Evolutionary conservation across 2,113 vertebrate species (phyloP), one percentile per base, ranked within the genome.

Genomic region (Saguinus midas): DNA sequence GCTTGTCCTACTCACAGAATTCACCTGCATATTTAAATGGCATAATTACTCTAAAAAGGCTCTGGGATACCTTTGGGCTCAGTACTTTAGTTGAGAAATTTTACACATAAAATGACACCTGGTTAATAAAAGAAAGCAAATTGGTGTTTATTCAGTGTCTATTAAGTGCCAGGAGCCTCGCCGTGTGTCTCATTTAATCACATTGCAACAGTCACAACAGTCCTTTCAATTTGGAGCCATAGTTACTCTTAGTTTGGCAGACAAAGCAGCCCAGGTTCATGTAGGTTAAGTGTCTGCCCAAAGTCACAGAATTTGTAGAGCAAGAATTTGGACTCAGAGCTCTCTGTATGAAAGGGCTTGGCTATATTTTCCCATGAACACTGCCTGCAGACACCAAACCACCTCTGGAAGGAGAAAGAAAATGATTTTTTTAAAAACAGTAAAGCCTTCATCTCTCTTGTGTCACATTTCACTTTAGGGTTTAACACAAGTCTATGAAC

Each of bases 1-100:
- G 27, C 50, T 94, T 76, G 86, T 29, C 37, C 92, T 94, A 45
- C 52, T 81, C 90, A 64, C 68, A 70, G 23, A 86, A 96, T 94
- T 90, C 86, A 94, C 78, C 37, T 92, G 83, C n/a, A 48, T 96
- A 80, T 97, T 98, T 96, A 94, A 95, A 94, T 91, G 20, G 95
- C 72, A 52, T 80, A 55, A 84, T 97, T 95, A 94, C 91, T 87
- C 52, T 37, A 48, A 68, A 64, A 96, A 95, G 75, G 14, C 57
- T 97, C 37, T 68, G 61, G 85, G 50, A 97, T 81, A 95, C 37
- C n/a, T 97, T 87, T 72, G 92, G 20, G 70, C 94, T 70, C 94
- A 48, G 48, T 94, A 32, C 66, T 96, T 96, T 25, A 32, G 79
- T 73, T 86, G 40, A 96, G 91, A 97, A 97, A 86, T 94, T 93